phyloP scores from a whole-genome alignment of 2,888 invertebrate species.

The Lapara coniferarum region DNA sequence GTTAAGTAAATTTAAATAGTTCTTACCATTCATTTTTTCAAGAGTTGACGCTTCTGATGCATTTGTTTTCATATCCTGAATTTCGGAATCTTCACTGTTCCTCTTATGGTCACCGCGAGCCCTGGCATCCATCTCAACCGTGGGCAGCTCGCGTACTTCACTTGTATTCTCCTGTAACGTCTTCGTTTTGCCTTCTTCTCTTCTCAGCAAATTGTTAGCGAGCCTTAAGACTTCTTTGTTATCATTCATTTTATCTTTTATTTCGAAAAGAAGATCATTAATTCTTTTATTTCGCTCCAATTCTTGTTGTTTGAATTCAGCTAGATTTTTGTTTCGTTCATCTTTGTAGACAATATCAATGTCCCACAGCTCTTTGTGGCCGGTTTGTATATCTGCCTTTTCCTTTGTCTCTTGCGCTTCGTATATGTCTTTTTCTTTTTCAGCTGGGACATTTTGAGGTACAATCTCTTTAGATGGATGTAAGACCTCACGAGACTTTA shows the following conservation, averaged over 20 bases:
- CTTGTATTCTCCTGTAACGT: slow-evolving; percentile 33
- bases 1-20: neutral
- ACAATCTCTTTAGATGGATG: slow-evolving; percentile 52
- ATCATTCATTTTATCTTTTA: slow-evolving; percentile 76
- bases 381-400: slow-evolving; percentile 38
- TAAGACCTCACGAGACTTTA: slow-evolving; percentile 67
- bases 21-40: neutral
- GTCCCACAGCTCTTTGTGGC: slow-evolving; percentile 63
- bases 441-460: slow-evolving; percentile 28
- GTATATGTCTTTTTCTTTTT: slow-evolving; percentile 27
- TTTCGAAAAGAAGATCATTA: slow-evolving; percentile 64
- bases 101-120: slow-evolving; percentile 63
- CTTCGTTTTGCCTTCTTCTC: slow-evolving; percentile 60
- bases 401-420: slow-evolving; percentile 10
- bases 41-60: neutral
- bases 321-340: slow-evolving; percentile 48
- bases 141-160: slow-evolving; percentile 43
- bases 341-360: slow-evolving; percentile 51
- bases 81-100: slow-evolving; percentile 26
- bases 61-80: neutral
- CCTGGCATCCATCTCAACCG: slow-evolving; percentile 49
- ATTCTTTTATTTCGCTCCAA: slow-evolving; percentile 63
- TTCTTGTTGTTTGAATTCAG: slow-evolving; percentile 55
- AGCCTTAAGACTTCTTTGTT: slow-evolving; percentile 71
- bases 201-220: slow-evolving; percentile 67